Conservation (phyloP, 2,113 vertebrate genomes). For the Rhabdomys dilectus region DNA sequence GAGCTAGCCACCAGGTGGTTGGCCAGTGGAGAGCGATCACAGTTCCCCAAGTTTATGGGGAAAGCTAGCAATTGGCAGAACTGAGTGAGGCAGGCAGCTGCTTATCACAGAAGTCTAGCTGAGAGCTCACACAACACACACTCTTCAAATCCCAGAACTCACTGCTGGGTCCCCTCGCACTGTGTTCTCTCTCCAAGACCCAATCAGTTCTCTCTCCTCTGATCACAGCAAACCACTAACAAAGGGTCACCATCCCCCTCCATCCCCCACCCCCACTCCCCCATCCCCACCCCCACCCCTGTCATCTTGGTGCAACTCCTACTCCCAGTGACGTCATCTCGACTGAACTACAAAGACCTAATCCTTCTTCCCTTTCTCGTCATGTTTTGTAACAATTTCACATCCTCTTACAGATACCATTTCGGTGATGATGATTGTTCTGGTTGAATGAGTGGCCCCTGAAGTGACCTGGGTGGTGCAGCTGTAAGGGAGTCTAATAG, state of each 20-base stretch:
- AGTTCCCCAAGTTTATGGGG: no score
- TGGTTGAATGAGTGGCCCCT: neutral
- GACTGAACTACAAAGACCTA: neutral
- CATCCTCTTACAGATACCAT: neutral
- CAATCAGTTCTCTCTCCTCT: neutral
- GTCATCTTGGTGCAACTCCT: neutral
- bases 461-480: neutral
- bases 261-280: no score
- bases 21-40: no score
- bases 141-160: slow-evolving; percentile 42
- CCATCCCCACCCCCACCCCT: no score
- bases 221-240: neutral
- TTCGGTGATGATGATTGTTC: neutral
- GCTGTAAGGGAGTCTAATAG: neutral
- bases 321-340: neutral
- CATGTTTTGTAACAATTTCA: neutral
- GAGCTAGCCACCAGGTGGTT: no score
- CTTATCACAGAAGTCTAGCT: no score
- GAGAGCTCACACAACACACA: neutral
- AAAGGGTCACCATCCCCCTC: neutral
- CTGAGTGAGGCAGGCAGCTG: no score
- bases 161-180: neutral
- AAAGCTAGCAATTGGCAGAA: no score
- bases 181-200: neutral
- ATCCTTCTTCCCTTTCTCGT: neutral